These are phyloP conservation scores for Chironomus striatipennis DNA, from an alignment of 1,140 invertebrate species.

Conservation along the genomic window DNA sequence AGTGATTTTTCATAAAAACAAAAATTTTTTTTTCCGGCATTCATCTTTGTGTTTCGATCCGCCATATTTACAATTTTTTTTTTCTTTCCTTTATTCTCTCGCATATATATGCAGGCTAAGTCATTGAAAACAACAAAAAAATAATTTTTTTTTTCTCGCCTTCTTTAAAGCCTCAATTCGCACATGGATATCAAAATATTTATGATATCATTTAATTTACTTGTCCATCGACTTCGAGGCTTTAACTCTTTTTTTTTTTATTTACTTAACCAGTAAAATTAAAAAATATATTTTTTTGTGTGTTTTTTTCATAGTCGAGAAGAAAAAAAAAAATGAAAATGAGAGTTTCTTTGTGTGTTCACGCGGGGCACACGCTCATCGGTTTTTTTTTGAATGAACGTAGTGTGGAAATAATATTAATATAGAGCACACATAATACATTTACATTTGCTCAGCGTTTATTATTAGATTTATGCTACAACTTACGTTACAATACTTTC, in stretches of 20 bases:
- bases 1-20: background rate
- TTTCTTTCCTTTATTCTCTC: background rate
- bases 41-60: background rate
- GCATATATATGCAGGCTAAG: background rate
- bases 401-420: background rate
- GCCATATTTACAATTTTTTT: background rate
- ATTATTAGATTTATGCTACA: background rate
- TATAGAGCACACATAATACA: background rate
- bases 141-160: too few relatives aligned
- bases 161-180: too few relatives aligned
- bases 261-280: background rate
- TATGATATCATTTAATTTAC: too few relatives aligned
- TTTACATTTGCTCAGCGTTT: background rate
- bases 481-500: background rate
- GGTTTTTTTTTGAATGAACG: background rate
- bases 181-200: too few relatives aligned
- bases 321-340: too few relatives aligned
- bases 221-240: too few relatives aligned
- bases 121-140: too few relatives aligned
- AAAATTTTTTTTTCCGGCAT: background rate
- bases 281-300: too few relatives aligned
- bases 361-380: conserved; percentile 1
- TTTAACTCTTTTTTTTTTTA: too few relatives aligned
- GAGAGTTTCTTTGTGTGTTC: background rate
- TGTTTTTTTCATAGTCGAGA: background rate